A percentile compares a stretch with the other conserved stretches of the same genome.
Evolutionary conservation across 2,888 invertebrate species (phyloP).

Genomic region (Drosophila antonietae): DNA sequence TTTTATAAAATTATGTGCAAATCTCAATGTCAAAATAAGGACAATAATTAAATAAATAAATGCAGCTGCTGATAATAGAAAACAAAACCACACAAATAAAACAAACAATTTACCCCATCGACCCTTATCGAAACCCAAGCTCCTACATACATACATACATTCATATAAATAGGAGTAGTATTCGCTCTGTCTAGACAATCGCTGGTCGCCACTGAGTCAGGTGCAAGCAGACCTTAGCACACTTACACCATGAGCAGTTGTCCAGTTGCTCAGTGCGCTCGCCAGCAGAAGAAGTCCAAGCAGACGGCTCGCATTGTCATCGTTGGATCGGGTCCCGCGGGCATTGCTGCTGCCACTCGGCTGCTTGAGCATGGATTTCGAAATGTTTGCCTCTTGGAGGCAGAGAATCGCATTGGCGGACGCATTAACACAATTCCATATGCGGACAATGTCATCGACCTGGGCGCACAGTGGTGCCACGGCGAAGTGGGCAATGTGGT

Average conservation of each 20-base stretch:
- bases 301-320: conserved; percentile 79
- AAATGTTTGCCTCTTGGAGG: conserved; percentile 87
- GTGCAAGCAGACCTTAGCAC: background rate
- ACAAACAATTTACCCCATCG: background rate
- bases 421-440: conserved; percentile 86
- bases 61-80: conserved; percentile 24
- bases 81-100: conserved; percentile 21
- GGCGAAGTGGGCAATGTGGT: conserved; percentile 88
- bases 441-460: conserved; percentile 87
- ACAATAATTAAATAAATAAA: background rate
- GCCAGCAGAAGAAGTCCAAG: conserved; percentile 22
- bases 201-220: background rate
- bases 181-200: conserved; percentile 6
- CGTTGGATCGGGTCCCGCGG: conserved; percentile 83
- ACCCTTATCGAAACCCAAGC: background rate
- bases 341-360: conserved; percentile 83
- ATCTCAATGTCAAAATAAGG: conserved; percentile 4
- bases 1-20: background rate
- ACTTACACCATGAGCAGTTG: conserved; percentile 34
- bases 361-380: conserved; percentile 83
- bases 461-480: conserved; percentile 91
- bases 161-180: conserved; percentile 10
- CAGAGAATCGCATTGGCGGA: conserved; percentile 88
- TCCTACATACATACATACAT: background rate
- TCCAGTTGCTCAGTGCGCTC: background rate